Evolutionary conservation across 2,113 vertebrate genomes (phyloP), one percentile per base, ranked within the genome.

Genomic region (Anser brachyrhynchus): DNA sequence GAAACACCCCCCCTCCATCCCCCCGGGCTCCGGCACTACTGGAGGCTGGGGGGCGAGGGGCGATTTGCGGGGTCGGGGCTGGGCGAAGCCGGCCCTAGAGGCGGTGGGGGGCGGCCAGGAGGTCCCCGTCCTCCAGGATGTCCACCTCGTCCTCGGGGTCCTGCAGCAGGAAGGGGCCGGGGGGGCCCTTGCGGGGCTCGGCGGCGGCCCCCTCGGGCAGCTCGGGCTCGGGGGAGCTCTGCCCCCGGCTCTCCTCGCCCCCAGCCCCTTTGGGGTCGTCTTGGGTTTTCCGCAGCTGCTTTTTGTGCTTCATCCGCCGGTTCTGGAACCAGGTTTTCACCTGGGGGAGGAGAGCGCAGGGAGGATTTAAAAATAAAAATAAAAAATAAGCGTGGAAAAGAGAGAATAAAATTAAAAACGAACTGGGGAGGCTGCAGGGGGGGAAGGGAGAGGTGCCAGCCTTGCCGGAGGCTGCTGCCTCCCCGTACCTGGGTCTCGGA

Each of bases 301-400:
- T 99, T 98, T 99, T 99, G 94, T 99, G 99, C 96, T 99, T 99
- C 99, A 99, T 99, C 83, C 99, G 97, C 59, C 99, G 97, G 96
- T 99, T 99, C 97, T 99, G 99, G 78, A 99, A 99, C 99, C 99
- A 99, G 41, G 99, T 99, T 91, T 99, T 99, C 41, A 99, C 99
- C 99, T 99, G 96, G 3, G 37, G 35, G 96, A 2, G 37, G 33
- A 61, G 28, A 46, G 52, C 8, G 16, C 10, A 17, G 29, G 21
- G 17, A 23, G 41, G 15, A 10, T 35, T 22, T 4, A 13, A 6
- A 41, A 31, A 7, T 4, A 5, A 21, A 20, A 59, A 33, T 2
- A 26, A 20, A 19, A 17, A 7, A 10, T 11, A 49, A 49, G 46
- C 10, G 46, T 49, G 46, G 2, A 2, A 4, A 21, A 31, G 1